Conservation (phyloP, 2,888 invertebrate genomes). For the Phalera bucephala region DNA sequence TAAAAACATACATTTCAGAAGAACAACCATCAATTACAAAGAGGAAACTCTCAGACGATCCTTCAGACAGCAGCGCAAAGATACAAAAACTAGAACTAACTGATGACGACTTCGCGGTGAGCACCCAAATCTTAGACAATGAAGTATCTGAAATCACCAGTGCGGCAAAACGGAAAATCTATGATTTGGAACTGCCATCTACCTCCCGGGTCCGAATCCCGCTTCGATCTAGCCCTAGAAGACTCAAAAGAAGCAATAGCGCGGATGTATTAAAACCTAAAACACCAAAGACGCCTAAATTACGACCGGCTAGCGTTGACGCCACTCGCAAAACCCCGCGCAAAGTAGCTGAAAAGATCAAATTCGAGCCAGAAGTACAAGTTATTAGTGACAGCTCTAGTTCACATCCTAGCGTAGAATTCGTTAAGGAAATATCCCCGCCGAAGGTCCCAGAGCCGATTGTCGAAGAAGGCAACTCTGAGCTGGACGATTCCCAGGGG, state of each 20-base stretch:
- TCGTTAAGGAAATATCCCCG: constrained; percentile 50
- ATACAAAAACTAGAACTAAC: constrained; percentile 60
- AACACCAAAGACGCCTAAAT: constrained; percentile 65
- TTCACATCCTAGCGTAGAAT: constrained; percentile 53
- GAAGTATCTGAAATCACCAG: constrained; percentile 64
- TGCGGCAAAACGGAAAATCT: constrained; percentile 45
- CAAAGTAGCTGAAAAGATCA: constrained; percentile 39
- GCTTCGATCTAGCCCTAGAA: constrained; percentile 60
- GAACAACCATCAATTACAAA: constrained; percentile 44
- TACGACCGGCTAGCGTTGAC: constrained; percentile 66
- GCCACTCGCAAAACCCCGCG: constrained; percentile 54
- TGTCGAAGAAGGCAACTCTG: constrained; percentile 49
- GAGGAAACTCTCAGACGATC: constrained; percentile 61
- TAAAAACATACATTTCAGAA: constrained; percentile 39
- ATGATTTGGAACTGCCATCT: constrained; percentile 50
- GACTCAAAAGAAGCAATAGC: constrained; percentile 67
- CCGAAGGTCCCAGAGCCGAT: constrained; percentile 53
- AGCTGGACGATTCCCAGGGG: constrained; percentile 69
- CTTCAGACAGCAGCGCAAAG: constrained; percentile 50
- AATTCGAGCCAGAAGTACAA: constrained; percentile 28
- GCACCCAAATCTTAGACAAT: constrained; percentile 60
- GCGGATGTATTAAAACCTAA: constrained; percentile 54
- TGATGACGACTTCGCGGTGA: constrained; percentile 44
- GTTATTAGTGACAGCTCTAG: constrained; percentile 36
- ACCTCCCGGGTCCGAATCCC: constrained; percentile 59